Percentiles rank a stretch among this genome's conserved stretches.
These are phyloP conservation scores for Nyleta sp. DNA, from an alignment of 2,888 invertebrate species.

Conservation along the genomic window DNA sequence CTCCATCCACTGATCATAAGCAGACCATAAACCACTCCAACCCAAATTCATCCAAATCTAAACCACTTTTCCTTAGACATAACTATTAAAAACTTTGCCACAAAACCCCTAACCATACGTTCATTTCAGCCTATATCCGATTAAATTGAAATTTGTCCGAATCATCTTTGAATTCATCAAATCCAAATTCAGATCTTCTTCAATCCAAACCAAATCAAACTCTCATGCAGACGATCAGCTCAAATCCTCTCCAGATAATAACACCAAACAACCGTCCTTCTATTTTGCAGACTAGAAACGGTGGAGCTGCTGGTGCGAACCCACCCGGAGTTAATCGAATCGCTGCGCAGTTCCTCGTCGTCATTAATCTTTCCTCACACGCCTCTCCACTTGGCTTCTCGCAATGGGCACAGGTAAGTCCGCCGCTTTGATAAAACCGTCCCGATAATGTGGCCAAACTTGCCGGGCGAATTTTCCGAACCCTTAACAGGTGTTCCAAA, in stretches of 20 bases:
- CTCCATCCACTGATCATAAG: too few relatives aligned
- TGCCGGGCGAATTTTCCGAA: slow-evolving; percentile 28
- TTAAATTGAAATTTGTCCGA: too few relatives aligned
- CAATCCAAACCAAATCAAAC: too few relatives aligned
- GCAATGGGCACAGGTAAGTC: slow-evolving; percentile 94
- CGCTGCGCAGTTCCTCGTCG: slow-evolving; percentile 85
- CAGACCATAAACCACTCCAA: too few relatives aligned
- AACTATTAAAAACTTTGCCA: too few relatives aligned
- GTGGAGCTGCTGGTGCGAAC: slow-evolving; percentile 93
- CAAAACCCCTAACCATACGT: too few relatives aligned
- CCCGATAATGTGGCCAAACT: not conserved
- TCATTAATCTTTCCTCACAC: slow-evolving; percentile 88
- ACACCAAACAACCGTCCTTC: slow-evolving; percentile 19
- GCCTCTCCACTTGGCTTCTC: slow-evolving; percentile 95
- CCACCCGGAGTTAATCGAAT: slow-evolving; percentile 92
- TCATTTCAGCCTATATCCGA: too few relatives aligned
- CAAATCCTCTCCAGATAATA: slow-evolving; percentile 5
- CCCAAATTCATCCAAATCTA: too few relatives aligned
- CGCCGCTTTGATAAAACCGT: slow-evolving; percentile 2
- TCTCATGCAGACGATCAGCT: too few relatives aligned
- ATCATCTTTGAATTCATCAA: not conserved
- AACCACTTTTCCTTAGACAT: too few relatives aligned
- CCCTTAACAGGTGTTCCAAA: slow-evolving; percentile 31
- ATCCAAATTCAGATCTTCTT: not conserved
- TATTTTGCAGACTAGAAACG: slow-evolving; percentile 88